Conservation (phyloP, 2,797 vertebrate species). For the Somateria mollissima region DNA sequence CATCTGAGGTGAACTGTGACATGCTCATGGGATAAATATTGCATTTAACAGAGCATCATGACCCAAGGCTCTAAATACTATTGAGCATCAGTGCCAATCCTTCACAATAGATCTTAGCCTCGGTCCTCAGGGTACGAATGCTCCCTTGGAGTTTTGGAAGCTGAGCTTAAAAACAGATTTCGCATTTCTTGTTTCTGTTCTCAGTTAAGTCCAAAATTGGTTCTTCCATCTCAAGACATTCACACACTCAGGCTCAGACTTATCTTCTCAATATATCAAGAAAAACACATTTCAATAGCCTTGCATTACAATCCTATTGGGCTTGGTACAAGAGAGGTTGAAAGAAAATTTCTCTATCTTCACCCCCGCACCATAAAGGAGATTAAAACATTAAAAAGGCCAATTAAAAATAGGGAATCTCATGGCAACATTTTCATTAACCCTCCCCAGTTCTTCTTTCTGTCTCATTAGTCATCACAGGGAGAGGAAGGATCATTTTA, state of each 20-base stretch:
- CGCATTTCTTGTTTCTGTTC: slow-evolving; percentile 34
- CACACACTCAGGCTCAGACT: not conserved
- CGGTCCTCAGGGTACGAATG: not conserved
- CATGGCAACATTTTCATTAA: slow-evolving; percentile 73
- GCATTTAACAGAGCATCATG: slow-evolving; percentile 56
- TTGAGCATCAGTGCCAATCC: not conserved
- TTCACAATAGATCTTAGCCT: slow-evolving; percentile 23
- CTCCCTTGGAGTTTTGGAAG: slow-evolving; percentile 46
- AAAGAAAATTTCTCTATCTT: not conserved
- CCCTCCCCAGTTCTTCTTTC: slow-evolving; percentile 58
- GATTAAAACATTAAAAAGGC: slow-evolving; percentile 69
- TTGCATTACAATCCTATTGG: not conserved
- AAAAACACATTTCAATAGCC: not conserved
- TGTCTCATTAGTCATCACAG: slow-evolving; percentile 73
- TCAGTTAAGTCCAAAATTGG: slow-evolving; percentile 4
- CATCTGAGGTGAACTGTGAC: slow-evolving; percentile 66
- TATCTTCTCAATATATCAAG: not conserved
- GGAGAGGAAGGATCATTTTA: slow-evolving; percentile 77
- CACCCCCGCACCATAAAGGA: not conserved
- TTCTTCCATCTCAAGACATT: not conserved
- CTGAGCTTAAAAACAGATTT: slow-evolving; percentile 15
- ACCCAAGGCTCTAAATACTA: slow-evolving; percentile 52
- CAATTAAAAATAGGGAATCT: slow-evolving; percentile 67
- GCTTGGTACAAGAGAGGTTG: not conserved
- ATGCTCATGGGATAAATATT: slow-evolving; percentile 60